Conservation (phyloP, 2,113 vertebrate genomes). For the Willisornis vidua region DNA sequence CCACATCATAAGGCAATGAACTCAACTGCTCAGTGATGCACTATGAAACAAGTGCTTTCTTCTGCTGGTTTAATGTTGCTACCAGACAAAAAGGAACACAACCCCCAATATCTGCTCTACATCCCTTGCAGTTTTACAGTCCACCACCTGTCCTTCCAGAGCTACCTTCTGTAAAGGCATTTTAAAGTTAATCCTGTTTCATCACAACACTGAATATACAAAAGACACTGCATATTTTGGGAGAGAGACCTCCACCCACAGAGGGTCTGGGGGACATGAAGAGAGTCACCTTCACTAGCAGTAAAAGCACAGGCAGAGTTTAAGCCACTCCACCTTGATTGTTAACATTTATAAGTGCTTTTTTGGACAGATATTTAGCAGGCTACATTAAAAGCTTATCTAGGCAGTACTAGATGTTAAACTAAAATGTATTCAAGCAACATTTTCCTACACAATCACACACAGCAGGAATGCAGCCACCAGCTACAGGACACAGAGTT, state of each 20-base stretch:
- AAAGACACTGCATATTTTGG: not conserved
- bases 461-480: slow-evolving; percentile 47
- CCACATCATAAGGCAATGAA: not conserved
- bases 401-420: not conserved
- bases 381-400: not conserved
- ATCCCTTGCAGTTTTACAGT: not conserved
- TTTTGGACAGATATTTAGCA: not conserved
- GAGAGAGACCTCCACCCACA: not conserved
- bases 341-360: not conserved
- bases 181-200: not conserved
- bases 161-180: not conserved
- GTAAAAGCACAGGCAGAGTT: not conserved
- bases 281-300: not conserved
- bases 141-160: not conserved
- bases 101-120: accelerated
- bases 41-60: not conserved
- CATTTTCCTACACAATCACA: slow-evolving; percentile 45
- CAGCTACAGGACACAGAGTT: slow-evolving; percentile 56
- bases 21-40: not conserved
- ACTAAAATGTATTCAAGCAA: not conserved
- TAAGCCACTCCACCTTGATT: not conserved
- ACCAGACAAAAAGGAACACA: not conserved
- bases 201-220: not conserved
- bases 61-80: not conserved
- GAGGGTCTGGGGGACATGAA: accelerated